Percentiles rank a stretch among this genome's conserved stretches.
Conservation (phyloP, 2,113 vertebrate genomes). For the Mirza zaza region DNA sequence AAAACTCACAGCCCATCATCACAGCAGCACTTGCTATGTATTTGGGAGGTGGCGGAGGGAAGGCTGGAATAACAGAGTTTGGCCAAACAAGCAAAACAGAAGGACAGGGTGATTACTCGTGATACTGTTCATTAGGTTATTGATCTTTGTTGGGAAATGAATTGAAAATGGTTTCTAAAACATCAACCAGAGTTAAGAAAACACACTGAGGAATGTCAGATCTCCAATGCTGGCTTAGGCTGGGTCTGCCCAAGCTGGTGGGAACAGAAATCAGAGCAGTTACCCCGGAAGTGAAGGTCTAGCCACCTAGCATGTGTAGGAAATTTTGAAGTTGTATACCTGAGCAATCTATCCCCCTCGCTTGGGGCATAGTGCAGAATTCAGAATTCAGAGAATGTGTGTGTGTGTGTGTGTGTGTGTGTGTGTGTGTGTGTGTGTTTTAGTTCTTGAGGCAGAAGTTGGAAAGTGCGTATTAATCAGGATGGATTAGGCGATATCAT, state of each 20-base stretch:
- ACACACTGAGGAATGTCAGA: fast-evolving
- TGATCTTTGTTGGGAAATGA: constrained; percentile 25
- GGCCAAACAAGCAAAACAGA: background rate
- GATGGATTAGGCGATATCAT: fast-evolving
- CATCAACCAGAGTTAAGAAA: background rate
- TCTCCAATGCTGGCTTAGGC: background rate
- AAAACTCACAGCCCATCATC: background rate
- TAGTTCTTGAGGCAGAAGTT: background rate
- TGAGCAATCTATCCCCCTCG: background rate
- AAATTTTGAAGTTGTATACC: background rate
- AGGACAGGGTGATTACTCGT: background rate
- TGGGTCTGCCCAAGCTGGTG: fast-evolving
- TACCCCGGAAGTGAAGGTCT: fast-evolving
- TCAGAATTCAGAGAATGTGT: no score
- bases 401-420: no score
- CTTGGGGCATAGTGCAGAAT: no score
- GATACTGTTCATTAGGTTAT: constrained; percentile 15
- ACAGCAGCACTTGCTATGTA: background rate
- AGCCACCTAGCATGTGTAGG: no score
- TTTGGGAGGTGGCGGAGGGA: no score
- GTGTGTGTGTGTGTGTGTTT: no score
- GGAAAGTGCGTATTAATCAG: background rate
- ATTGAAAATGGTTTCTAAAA: background rate
- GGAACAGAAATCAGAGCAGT: background rate
- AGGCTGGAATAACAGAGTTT: background rate